These are phyloP conservation scores for Pollenia angustigena DNA, from an alignment of 2,888 invertebrate species.

Conservation along the genomic window DNA sequence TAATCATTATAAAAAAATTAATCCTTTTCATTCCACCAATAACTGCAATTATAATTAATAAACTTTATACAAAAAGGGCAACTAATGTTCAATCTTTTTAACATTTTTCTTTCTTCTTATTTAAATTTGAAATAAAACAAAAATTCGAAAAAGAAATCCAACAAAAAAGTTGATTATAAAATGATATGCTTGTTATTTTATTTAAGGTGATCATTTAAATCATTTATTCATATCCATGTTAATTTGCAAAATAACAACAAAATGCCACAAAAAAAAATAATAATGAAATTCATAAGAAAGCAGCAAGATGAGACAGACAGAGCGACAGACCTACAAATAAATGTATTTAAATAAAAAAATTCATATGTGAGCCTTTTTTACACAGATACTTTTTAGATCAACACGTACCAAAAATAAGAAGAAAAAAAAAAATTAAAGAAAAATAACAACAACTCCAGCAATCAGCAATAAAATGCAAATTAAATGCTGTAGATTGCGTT, in stretches of 20 bases:
- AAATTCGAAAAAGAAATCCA: background rate
- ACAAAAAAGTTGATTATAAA: slow-evolving; percentile 70
- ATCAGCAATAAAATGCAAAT: slow-evolving; percentile 83
- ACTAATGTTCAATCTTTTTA: slow-evolving; percentile 46
- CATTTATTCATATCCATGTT: slow-evolving; percentile 71
- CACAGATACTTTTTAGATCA: slow-evolving; percentile 56
- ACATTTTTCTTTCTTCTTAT: background rate
- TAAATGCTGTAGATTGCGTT: slow-evolving; percentile 81
- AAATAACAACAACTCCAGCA: slow-evolving; percentile 44
- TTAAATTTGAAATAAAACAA: slow-evolving; percentile 17
- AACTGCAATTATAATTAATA: slow-evolving; percentile 61
- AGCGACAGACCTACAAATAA: slow-evolving; percentile 36
- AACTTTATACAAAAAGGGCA: slow-evolving; percentile 63
- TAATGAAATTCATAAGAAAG: slow-evolving; percentile 52
- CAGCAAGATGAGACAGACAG: background rate
- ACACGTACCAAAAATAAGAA: slow-evolving; percentile 68
- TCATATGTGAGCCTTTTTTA: slow-evolving; percentile 47
- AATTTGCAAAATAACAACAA: slow-evolving; percentile 58
- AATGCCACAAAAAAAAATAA: slow-evolving; percentile 6
- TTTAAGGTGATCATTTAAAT: slow-evolving; percentile 73
- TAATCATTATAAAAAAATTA: slow-evolving; percentile 3
- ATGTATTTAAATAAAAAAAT: slow-evolving; percentile 53
- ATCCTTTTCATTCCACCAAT: background rate
- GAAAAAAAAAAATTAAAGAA: background rate
- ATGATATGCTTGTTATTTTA: slow-evolving; percentile 72